These are phyloP conservation scores for Sinocyclocheilus anophthalmus DNA, from an alignment of 2,113 vertebrate genomes.

Conservation along the genomic window DNA sequence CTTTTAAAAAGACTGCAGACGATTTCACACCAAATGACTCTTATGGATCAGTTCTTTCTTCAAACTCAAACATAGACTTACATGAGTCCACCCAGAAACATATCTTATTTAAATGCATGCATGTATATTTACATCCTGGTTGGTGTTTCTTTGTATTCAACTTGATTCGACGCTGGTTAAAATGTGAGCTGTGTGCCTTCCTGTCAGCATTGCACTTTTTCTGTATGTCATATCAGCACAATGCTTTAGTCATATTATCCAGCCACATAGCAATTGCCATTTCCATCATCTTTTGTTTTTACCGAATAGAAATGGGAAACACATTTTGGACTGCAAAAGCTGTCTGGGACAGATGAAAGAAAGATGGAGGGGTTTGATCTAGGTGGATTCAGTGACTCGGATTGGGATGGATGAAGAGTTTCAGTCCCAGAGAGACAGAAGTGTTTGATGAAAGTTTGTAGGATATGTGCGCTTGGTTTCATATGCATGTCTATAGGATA, in stretches of 20 bases:
- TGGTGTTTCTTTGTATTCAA: background rate
- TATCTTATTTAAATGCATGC: background rate
- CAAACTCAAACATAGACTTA: background rate
- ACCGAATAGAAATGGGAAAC: conserved; percentile 24
- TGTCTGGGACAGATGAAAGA: conserved; percentile 33
- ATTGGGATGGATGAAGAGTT: conserved; percentile 9
- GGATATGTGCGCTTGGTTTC: conserved; percentile 37
- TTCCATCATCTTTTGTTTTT: conserved; percentile 29
- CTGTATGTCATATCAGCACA: conserved; percentile 26
- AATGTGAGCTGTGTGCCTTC: background rate
- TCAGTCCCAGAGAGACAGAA: background rate
- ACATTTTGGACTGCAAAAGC: conserved; percentile 18
- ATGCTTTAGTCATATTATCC: conserved; percentile 16
- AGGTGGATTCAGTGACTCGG: conserved; percentile 2
- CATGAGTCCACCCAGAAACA: background rate
- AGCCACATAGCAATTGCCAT: conserved; percentile 1
- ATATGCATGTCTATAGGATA: conserved; percentile 59
- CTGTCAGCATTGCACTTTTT: conserved; percentile 12
- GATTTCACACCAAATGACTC: background rate
- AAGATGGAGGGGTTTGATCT: conserved; percentile 23
- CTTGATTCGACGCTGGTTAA: background rate
- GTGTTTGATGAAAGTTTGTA: conserved; percentile 19
- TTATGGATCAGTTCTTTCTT: background rate
- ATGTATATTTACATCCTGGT: conserved; percentile 8
- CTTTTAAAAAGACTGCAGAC: background rate